phyloP scores from a whole-genome alignment of 2,113 vertebrate species.

The Athene cunicularia region DNA sequence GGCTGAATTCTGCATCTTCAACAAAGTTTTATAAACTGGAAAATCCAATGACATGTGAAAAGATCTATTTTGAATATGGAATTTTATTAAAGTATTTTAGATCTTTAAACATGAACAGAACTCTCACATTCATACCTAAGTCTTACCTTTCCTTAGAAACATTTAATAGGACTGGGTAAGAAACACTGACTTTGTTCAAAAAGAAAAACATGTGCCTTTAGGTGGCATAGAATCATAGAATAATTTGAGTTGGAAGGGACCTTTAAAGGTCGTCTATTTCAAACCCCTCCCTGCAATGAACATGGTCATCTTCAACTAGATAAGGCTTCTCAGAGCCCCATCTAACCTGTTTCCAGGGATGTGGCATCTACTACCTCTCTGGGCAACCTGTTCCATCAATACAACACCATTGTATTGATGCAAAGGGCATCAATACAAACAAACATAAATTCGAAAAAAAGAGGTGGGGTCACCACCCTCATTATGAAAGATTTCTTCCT shows the following conservation, averaged over 20 bases:
- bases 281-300: too few species aligned
- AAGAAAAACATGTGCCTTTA: background rate
- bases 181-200: background rate
- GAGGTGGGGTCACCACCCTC: too few species aligned
- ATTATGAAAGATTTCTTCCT: background rate
- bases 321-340: background rate
- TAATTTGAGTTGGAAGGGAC: background rate
- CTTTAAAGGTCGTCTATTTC: background rate
- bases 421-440: too few species aligned
- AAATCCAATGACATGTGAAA: background rate
- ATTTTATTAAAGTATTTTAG: background rate
- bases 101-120: background rate
- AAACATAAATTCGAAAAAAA: too few species aligned
- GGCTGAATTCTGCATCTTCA: background rate
- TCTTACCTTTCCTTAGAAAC: background rate
- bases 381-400: background rate
- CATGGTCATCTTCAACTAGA: background rate
- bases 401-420: too few species aligned
- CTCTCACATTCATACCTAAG: background rate
- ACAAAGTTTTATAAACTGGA: background rate
- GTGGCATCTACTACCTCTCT: background rate
- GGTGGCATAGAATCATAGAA: background rate
- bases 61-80: background rate
- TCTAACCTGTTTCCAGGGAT: background rate
- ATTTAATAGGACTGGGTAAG: background rate